A percentile compares a stretch with the other conserved stretches of the same genome.
Conservation (phyloP, 1,140 invertebrate species). For the Steinernema khuongi region DNA sequence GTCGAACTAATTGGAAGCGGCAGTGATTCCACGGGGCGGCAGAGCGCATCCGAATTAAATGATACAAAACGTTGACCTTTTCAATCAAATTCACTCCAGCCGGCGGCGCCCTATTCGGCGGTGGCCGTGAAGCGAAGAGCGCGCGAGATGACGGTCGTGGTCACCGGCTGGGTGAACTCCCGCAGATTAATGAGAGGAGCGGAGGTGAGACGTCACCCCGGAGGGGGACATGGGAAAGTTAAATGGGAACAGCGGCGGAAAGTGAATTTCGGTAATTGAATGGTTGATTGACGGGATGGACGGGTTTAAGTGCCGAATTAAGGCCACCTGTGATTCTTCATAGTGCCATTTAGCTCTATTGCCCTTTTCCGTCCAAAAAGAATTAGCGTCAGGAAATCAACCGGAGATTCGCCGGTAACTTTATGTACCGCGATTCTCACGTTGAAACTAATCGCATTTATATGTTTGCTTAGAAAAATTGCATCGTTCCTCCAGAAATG, state of each 20-base stretch:
- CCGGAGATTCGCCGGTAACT: too few species aligned
- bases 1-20: not conserved
- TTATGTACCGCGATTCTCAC: too few species aligned
- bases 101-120: not conserved
- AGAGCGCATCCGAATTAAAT: not conserved
- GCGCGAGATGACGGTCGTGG: not conserved
- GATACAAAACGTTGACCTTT: constrained; percentile 14
- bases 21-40: not conserved
- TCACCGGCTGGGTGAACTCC: not conserved
- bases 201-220: not conserved
- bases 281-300: too few species aligned
- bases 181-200: not conserved
- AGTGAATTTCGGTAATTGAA: not conserved
- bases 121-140: not conserved
- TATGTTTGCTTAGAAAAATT: too few species aligned
- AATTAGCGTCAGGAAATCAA: too few species aligned
- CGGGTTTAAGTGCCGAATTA: not conserved
- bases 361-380: too few species aligned
- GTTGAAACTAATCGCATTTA: too few species aligned
- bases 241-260: not conserved
- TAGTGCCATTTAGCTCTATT: too few species aligned
- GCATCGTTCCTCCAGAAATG: too few species aligned
- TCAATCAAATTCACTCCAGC: not conserved
- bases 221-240: not conserved
- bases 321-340: too few species aligned